phyloP scores from a whole-genome alignment of 2,888 invertebrate species.

The Tetragonisca angustula region DNA sequence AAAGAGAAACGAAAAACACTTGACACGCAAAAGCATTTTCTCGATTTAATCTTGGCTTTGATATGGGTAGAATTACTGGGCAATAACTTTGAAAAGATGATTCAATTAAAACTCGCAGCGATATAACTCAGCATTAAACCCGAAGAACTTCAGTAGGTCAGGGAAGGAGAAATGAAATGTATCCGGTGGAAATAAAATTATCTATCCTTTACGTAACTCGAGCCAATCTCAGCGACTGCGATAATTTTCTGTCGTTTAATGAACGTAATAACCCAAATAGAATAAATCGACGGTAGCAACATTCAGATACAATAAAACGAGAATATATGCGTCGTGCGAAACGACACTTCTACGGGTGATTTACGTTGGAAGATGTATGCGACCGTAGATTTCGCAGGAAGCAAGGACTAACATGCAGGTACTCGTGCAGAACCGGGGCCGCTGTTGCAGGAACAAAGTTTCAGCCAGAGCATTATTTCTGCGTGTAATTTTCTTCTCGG shows the following conservation, averaged over 20 bases:
- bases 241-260: background rate
- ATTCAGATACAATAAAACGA: background rate
- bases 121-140: too few species aligned
- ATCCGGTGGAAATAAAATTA: too few species aligned
- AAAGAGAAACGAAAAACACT: background rate
- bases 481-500: conserved; percentile 67
- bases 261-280: background rate
- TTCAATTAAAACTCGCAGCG: too few species aligned
- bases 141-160: too few species aligned
- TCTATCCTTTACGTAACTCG: too few species aligned
- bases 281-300: conserved; percentile 31
- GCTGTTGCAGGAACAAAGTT: conserved; percentile 53
- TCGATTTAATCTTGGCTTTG: background rate
- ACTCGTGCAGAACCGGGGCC: conserved; percentile 8
- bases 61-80: too few species aligned
- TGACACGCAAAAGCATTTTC: background rate
- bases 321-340: conserved; percentile 18
- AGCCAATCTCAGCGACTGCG: background rate
- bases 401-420: conserved; percentile 22
- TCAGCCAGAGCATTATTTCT: conserved; percentile 63
- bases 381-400: background rate
- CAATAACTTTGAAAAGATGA: too few species aligned
- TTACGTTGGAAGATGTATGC: conserved; percentile 32
- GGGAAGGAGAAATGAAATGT: too few species aligned
- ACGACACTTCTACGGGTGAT: conserved; percentile 21